A percentile compares a stretch with the other conserved stretches of the same genome.
Conservation (phyloP, 2,113 vertebrate genomes). For the Haemorhous mexicanus region DNA sequence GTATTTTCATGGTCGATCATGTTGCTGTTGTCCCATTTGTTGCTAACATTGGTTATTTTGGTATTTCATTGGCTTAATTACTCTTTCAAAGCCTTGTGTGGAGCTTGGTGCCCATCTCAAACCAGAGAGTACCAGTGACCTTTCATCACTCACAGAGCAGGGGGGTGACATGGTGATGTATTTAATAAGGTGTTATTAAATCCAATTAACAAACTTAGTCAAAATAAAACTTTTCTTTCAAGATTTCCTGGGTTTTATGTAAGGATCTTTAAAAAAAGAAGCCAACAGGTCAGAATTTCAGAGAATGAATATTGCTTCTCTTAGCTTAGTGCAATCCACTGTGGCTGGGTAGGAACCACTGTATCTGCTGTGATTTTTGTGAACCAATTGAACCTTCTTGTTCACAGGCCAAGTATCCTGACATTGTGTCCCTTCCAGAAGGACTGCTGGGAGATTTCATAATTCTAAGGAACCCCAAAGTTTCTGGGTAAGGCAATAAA, state of each 20-base stretch:
- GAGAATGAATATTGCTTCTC: not conserved
- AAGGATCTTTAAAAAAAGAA: not conserved
- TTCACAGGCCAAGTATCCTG: slow-evolving; percentile 77
- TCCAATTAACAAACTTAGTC: not conserved
- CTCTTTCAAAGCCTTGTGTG: not conserved
- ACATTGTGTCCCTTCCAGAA: slow-evolving; percentile 68
- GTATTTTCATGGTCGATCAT: not conserved
- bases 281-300: not conserved
- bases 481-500: slow-evolving; percentile 69
- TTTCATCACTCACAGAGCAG: not conserved
- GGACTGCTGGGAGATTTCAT: slow-evolving; percentile 70
- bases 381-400: not conserved
- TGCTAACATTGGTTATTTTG: not conserved
- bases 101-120: not conserved
- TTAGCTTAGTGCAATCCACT: not conserved
- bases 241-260: not conserved
- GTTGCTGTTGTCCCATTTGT: not conserved
- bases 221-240: not conserved
- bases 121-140: not conserved
- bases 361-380: not conserved
- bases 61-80: not conserved
- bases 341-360: not conserved
- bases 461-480: slow-evolving; percentile 52
- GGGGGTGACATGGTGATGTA: too few relatives aligned
- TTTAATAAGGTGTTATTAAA: not conserved